Evolutionary conservation across 2,797 vertebrate genomes (phyloP), one percentile per base, ranked within the genome.

Genomic region (Bovichtus diacanthus): DNA sequence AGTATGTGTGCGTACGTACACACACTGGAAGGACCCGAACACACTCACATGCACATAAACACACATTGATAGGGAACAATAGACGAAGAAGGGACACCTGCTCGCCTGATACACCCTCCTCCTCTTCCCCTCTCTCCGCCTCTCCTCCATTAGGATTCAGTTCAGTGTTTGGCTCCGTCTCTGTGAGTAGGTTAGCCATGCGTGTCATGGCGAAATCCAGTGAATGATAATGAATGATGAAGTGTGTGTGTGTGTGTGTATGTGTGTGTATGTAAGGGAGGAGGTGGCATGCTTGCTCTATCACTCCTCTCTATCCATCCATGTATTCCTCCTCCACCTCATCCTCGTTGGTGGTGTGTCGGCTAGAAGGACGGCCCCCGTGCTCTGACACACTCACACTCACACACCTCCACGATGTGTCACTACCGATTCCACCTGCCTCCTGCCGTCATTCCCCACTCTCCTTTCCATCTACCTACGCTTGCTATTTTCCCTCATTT

Each of bases 111-210:
- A 65, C 71, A 43, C 63, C 74, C 62, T 56, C 66, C 44, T 44
- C 58, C 39, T 46, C 74, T 64, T 72, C 70, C 53, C 78, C 72
- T 38, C 66, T 63, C 31, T 72, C 76, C 59, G 67, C 72, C 43
- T 47, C 64, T 72, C 76, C 60, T 82, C 85, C 82, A 91, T 95
- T 95, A 92, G 76, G 87, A 95, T 94, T 95, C 93, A 87, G 92
- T 90, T 90, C 90, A 88, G 90, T 80, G 78, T 90, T 89, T 78
- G 39, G 87, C 92, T 85, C 85, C 50, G 79, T 90, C 87, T 94
- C 78, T 15, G 68, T 93, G 93, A 91, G 92, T 91, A 81, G 91
- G 91, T 93, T 93, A 94, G 87, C 88, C 93, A 93, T 91, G 93
- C 88, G 80, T 94, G 92, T 92, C 90, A 90, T 83, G 84, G 89